phyloP scores from a whole-genome alignment of 2,113 vertebrate genomes.

The Tretioscincus oriximinensis region DNA sequence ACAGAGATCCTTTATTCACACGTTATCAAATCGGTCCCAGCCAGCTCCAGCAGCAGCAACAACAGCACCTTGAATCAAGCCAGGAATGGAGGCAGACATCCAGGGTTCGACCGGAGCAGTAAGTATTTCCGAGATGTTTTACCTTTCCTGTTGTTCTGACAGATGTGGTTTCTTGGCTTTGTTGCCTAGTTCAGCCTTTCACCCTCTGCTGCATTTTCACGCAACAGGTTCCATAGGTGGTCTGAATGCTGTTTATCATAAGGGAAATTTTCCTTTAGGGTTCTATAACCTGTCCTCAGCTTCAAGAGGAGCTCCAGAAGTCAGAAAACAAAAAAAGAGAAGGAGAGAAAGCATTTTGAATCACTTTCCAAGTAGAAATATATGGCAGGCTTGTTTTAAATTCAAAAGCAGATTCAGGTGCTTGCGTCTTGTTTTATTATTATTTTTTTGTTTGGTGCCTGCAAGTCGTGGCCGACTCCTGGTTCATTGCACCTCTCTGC shows the following conservation, averaged over 20 bases:
- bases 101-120: slow-evolving; percentile 80
- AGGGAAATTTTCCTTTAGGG: background rate
- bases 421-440: background rate
- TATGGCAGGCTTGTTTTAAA: background rate
- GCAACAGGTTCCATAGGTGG: background rate
- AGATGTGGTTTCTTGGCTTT: background rate
- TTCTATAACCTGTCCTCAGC: background rate
- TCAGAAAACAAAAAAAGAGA: background rate
- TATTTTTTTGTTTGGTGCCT: slow-evolving; percentile 13
- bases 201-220: too few relatives aligned
- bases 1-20: slow-evolving; percentile 89
- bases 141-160: slow-evolving; percentile 19
- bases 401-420: background rate
- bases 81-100: slow-evolving; percentile 84
- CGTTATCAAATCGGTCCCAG: slow-evolving; percentile 74
- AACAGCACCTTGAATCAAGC: slow-evolving; percentile 90
- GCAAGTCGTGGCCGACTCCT: background rate
- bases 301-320: background rate
- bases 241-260: background rate
- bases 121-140: slow-evolving; percentile 62
- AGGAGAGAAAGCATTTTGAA: background rate
- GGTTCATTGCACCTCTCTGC: too few relatives aligned
- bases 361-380: background rate
- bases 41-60: slow-evolving; percentile 70
- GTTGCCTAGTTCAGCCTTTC: background rate